Evolutionary conservation across 1,140 invertebrate genomes (phyloP).

Genomic region (Oscheius sp.): DNA sequence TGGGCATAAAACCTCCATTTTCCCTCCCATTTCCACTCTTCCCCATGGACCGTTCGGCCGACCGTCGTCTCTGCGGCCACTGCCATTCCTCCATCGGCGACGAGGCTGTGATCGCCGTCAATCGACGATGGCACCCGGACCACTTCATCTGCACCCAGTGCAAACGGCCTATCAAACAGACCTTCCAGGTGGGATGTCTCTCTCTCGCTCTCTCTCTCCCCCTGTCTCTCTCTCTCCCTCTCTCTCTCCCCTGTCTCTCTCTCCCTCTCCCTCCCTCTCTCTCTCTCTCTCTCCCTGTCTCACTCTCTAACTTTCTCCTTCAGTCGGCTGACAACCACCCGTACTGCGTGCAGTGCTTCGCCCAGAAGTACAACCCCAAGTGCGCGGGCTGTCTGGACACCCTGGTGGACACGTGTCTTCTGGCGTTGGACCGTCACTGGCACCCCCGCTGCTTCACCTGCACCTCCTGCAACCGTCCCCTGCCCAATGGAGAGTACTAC

Average conservation of each 20-base stretch:
- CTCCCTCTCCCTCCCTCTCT: neutral
- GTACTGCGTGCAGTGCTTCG: constrained; percentile 55
- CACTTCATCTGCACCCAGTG: constrained; percentile 51
- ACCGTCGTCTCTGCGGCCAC: constrained; percentile 50
- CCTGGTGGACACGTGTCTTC: constrained; percentile 71
- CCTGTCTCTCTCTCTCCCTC: too few relatives aligned
- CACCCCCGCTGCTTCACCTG: constrained; percentile 96
- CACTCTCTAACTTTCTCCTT: constrained; percentile 12
- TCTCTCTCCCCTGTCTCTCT: too few relatives aligned
- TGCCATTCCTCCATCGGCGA: constrained; percentile 51
- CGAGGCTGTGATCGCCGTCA: constrained; percentile 50
- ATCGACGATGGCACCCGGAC: constrained; percentile 56
- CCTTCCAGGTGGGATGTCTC: constrained; percentile 49
- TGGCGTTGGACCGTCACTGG: constrained; percentile 93
- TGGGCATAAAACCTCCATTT: too few relatives aligned
- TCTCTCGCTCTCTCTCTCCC: too few relatives aligned
- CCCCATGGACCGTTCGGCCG: constrained; percentile 25
- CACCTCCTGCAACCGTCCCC: constrained; percentile 73
- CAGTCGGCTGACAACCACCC: constrained; percentile 49
- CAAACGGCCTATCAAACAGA: constrained; percentile 56
- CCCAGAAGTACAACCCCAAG: constrained; percentile 54
- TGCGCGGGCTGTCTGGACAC: constrained; percentile 55
- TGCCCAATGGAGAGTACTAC: constrained; percentile 65
- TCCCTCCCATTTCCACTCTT: too few relatives aligned
- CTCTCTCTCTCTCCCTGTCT: too few relatives aligned